These are phyloP conservation scores for Periophthalmodon schlosseri DNA, from an alignment of 2,113 vertebrate species.

Conservation along the genomic window DNA sequence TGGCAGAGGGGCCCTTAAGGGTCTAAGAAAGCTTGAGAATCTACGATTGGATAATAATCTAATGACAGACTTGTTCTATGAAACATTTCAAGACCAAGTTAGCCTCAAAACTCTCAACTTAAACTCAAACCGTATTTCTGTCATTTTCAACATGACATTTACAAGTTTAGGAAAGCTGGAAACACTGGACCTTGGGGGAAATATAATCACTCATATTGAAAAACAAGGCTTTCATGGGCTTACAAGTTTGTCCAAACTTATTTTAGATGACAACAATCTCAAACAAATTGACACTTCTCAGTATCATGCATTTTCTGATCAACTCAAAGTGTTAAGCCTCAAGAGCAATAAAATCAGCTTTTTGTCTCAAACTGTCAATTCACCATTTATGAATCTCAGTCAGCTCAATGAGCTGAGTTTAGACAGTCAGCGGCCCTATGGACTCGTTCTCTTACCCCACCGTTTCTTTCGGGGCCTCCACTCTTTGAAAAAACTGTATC, in stretches of 20 bases:
- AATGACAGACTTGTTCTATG: conserved; percentile 72
- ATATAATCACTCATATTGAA: conserved; percentile 76
- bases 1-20: conserved; percentile 59
- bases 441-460: conserved; percentile 63
- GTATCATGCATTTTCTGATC: conserved; percentile 57
- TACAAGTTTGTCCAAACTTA: conserved; percentile 70
- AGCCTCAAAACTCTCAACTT: conserved; percentile 79
- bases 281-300: conserved; percentile 57
- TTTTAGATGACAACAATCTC: conserved; percentile 82
- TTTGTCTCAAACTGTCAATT: neutral
- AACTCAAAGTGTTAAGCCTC: conserved; percentile 77
- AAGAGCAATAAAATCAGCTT: conserved; percentile 64
- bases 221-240: conserved; percentile 72
- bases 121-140: conserved; percentile 80
- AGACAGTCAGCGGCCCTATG: conserved; percentile 62
- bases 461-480: conserved; percentile 71
- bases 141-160: conserved; percentile 79
- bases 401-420: conserved; percentile 72
- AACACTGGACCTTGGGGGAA: conserved; percentile 81
- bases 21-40: conserved; percentile 62
- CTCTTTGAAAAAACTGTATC: conserved; percentile 66
- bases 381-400: conserved; percentile 73
- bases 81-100: conserved; percentile 72
- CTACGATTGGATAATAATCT: conserved; percentile 87
- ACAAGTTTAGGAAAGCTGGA: conserved; percentile 57